Conservation (phyloP, 2,888 invertebrate species). For the Aradus depressus region DNA sequence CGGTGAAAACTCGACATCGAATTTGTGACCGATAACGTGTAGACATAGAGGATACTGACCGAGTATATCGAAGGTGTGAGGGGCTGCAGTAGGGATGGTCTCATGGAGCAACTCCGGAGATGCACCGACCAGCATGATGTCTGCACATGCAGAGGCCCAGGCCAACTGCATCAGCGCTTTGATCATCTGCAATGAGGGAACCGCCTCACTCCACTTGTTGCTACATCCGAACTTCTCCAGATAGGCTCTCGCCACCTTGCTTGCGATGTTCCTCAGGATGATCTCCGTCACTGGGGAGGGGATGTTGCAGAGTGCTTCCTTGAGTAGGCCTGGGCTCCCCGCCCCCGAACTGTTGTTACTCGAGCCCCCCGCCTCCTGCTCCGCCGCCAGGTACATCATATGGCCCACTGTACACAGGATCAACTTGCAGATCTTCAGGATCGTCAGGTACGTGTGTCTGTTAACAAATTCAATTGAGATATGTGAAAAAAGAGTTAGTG, state of each 20-base stretch:
- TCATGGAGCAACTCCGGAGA: conserved; percentile 49
- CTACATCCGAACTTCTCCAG: conserved; percentile 47
- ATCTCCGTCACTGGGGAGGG: conserved; percentile 75
- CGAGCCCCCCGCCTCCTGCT: conserved; percentile 27
- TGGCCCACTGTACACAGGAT: conserved; percentile 67
- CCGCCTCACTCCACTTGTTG: conserved; percentile 43
- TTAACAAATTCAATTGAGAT: conserved; percentile 22
- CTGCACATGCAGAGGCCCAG: conserved; percentile 56
- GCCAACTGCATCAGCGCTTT: conserved; percentile 63
- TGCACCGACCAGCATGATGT: conserved; percentile 20
- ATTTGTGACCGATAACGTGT: no score
- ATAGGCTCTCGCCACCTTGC: conserved; percentile 68
- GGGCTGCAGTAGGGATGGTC: conserved; percentile 44
- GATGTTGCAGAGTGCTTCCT: conserved; percentile 72
- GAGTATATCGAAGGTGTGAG: conserved; percentile 56
- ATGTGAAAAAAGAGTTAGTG: no score
- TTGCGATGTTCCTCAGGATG: conserved; percentile 70
- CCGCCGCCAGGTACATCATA: conserved; percentile 38
- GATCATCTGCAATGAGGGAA: conserved; percentile 61
- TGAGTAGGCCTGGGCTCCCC: conserved; percentile 42
- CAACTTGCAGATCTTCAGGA: conserved; percentile 79
- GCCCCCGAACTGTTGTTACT: conserved; percentile 31
- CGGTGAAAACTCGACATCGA: no score
- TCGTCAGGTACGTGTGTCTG: conserved; percentile 76
- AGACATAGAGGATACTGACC: conserved; percentile 36